Evolutionary conservation across 2,888 invertebrate species (phyloP).

Genomic region (Sinelater perroti): DNA sequence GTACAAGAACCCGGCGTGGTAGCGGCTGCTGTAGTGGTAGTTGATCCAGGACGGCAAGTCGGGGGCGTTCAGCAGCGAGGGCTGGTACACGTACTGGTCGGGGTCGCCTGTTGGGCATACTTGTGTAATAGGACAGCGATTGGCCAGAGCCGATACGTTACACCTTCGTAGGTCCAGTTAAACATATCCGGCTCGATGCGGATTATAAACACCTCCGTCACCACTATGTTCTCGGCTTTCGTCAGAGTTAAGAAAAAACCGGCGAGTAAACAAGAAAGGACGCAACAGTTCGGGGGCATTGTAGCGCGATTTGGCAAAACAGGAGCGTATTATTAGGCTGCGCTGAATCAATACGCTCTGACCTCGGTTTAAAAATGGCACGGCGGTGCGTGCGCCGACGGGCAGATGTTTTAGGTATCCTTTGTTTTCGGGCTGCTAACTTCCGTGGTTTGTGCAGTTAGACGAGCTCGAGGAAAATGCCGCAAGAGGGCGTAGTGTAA

Average conservation of each 20-base stretch:
- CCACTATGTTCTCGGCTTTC: conserved; percentile 59
- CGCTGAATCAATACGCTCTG: neutral
- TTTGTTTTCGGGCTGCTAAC: no score
- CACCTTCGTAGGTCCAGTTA: conserved; percentile 81
- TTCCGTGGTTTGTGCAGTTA: no score
- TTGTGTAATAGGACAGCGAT: neutral
- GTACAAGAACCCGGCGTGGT: conserved; percentile 82
- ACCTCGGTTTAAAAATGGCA: neutral
- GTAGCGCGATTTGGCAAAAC: no score
- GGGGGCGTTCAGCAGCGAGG: conserved; percentile 78
- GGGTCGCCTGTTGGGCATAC: conserved; percentile 61
- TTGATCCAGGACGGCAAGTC: conserved; percentile 88
- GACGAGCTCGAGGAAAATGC: no score
- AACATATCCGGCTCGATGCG: conserved; percentile 80
- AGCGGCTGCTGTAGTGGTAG: conserved; percentile 81
- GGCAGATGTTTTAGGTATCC: no score
- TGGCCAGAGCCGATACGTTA: conserved; percentile 27
- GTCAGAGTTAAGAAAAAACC: neutral
- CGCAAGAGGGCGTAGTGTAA: no score
- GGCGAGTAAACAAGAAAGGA: neutral
- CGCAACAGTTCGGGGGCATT: neutral
- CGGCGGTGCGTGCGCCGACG: neutral
- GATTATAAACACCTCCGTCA: conserved; percentile 81
- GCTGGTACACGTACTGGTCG: conserved; percentile 76
- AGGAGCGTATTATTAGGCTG: no score